Conservation (phyloP, 2,113 vertebrate species). For the Anolis sagrei region DNA sequence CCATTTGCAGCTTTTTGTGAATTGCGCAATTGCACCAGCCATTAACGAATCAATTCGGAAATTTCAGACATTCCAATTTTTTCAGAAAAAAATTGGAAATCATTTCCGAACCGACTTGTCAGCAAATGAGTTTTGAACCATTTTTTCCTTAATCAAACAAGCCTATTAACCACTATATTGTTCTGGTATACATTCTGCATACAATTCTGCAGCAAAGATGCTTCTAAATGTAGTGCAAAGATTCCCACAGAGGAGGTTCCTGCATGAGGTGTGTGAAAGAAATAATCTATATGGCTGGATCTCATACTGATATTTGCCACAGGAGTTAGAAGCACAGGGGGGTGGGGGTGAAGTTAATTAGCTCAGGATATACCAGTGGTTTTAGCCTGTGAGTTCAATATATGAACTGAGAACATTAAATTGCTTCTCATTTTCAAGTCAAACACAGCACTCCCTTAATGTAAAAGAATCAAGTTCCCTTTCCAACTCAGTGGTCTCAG, state of each 20-base stretch:
- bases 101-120: too few relatives aligned
- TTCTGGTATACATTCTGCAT: background rate
- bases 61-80: too few relatives aligned
- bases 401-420: slow-evolving; percentile 41
- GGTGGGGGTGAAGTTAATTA: slow-evolving; percentile 33
- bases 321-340: slow-evolving; percentile 10
- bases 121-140: too few relatives aligned
- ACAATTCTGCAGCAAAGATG: background rate
- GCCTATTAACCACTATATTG: background rate
- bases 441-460: slow-evolving; percentile 7
- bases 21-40: too few relatives aligned
- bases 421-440: slow-evolving; percentile 38
- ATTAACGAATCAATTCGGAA: too few relatives aligned
- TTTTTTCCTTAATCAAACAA: too few relatives aligned
- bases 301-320: background rate
- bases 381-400: slow-evolving; percentile 4
- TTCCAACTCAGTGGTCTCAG: slow-evolving; percentile 28
- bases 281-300: background rate
- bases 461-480: slow-evolving; percentile 1
- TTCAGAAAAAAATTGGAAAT: too few relatives aligned
- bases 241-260: background rate
- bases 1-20: too few relatives aligned
- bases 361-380: slow-evolving; percentile 20
- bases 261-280: slow-evolving; percentile 3
- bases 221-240: background rate